These are phyloP conservation scores for Montifringilla adamsi DNA, from an alignment of 2,113 vertebrate genomes.

Conservation along the genomic window DNA sequence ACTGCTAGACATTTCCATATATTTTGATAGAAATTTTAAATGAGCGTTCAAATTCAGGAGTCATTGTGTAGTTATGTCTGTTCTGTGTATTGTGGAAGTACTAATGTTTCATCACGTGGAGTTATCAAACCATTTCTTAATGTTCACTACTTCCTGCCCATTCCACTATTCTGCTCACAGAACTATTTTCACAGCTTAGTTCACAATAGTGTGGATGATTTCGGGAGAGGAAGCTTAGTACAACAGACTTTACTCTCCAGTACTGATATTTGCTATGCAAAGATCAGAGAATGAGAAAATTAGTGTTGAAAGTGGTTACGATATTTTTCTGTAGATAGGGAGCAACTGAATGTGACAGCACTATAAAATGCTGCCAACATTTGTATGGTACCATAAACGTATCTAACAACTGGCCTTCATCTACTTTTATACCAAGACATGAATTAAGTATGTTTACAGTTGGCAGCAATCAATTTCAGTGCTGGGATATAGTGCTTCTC, in stretches of 20 bases:
- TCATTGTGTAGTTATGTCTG: background rate
- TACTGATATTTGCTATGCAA: background rate
- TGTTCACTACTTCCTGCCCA: background rate
- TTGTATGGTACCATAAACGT: background rate
- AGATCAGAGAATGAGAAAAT: background rate
- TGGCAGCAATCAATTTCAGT: constrained; percentile 38
- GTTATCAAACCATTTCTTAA: background rate
- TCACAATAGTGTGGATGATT: background rate
- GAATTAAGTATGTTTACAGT: constrained; percentile 62
- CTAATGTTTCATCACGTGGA: background rate
- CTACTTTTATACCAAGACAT: background rate
- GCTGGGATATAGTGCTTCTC: constrained; percentile 2
- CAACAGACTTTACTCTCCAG: background rate
- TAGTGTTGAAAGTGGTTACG: background rate
- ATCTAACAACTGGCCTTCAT: constrained; percentile 36
- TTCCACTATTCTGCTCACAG: background rate
- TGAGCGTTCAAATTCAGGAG: background rate
- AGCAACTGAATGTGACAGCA: background rate
- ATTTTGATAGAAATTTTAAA: background rate
- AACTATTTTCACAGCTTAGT: background rate
- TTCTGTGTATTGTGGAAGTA: background rate
- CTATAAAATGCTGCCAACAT: background rate
- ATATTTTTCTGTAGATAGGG: background rate
- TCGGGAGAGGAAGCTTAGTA: background rate
- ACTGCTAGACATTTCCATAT: background rate